Evolutionary conservation across 1,140 invertebrate species (phyloP).

Genomic region (Psilanteris sp.): DNA sequence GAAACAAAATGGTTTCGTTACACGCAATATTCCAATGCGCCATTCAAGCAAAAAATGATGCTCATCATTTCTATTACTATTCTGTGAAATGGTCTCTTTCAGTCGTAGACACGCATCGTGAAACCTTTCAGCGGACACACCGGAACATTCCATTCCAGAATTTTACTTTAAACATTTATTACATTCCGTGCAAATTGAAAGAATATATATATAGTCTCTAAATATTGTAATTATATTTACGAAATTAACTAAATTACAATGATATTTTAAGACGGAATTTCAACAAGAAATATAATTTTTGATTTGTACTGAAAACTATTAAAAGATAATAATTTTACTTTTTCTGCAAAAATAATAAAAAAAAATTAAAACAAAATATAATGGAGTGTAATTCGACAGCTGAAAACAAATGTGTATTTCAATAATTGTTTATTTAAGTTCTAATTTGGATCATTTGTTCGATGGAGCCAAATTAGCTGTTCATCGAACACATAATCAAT

Average conservation of each 20-base stretch:
- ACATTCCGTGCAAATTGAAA: too few relatives aligned
- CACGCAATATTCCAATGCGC: conserved; percentile 32
- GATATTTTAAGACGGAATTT: too few relatives aligned
- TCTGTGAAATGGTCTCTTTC: conserved; percentile 24
- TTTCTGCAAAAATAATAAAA: too few relatives aligned
- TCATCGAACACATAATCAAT: conserved; percentile 42
- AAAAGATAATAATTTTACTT: too few relatives aligned
- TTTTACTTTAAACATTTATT: too few relatives aligned
- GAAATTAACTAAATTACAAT: too few relatives aligned
- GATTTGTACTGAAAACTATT: too few relatives aligned
- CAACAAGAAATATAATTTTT: too few relatives aligned
- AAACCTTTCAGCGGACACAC: conserved; percentile 9
- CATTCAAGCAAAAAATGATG: not conserved
- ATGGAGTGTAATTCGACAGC: conserved; percentile 24
- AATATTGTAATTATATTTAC: too few relatives aligned
- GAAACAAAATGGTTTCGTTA: conserved; percentile 48
- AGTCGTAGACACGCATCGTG: conserved; percentile 14
- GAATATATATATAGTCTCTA: too few relatives aligned
- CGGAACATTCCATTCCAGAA: not conserved
- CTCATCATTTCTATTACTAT: conserved; percentile 37
- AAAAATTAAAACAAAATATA: too few relatives aligned
- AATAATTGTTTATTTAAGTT: conserved; percentile 42
- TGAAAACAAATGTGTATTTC: conserved; percentile 14
- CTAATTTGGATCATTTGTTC: conserved; percentile 36
- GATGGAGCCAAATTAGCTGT: conserved; percentile 10